Evolutionary conservation across 2,113 vertebrate genomes (phyloP), one percentile per base, ranked within the genome.

Genomic region (Syrrhaptes paradoxus): DNA sequence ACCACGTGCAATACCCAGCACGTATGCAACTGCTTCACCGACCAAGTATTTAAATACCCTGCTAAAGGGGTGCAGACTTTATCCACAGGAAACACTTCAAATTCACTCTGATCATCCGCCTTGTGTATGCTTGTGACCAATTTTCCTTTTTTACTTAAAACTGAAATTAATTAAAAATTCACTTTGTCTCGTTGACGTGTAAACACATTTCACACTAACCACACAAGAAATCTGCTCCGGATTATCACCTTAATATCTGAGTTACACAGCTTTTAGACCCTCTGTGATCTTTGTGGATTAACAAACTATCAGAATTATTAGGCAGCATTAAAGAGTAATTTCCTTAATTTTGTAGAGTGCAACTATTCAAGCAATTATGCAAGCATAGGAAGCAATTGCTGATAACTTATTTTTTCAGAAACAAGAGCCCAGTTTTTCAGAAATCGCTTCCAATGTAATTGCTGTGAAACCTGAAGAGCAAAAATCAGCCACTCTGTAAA

Each of bases 321-420:
- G 80, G 57, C 59, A 80, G 46, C 55, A 51, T 83, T 85, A 91
- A 76, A 85, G 48, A 38, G 62, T 54, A 90, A 66, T 95, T 88
- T 68, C 74, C 73, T 91, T 93, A 58, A 9, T 90, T 86, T 81
- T 3, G 3, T 34, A 4, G 71, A 93, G 63, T 29, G 67, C 85
- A 83, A 93, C 85, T 74, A 93, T 81, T 84, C 83, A 83, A 92
- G 91, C 77, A 90, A 82, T 88, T 94, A 81, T 45, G 36, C 45
- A 38, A 75, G 85, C 70, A 58, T 58, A 90, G 94, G 96, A 96
- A 96, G 90, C 78, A 95, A 95, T 95, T 95, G 94, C 63, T 87
- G 81, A 85, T 95, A 96, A 96, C 84, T 89, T 96, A 95, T 95
- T 97, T 95, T 93, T 95, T 92, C 95, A 96, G 95, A 73, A 97